Base-by-base conservation (phyloP, 2,113 vertebrate species). In the Oryzias melastigma region DNA sequence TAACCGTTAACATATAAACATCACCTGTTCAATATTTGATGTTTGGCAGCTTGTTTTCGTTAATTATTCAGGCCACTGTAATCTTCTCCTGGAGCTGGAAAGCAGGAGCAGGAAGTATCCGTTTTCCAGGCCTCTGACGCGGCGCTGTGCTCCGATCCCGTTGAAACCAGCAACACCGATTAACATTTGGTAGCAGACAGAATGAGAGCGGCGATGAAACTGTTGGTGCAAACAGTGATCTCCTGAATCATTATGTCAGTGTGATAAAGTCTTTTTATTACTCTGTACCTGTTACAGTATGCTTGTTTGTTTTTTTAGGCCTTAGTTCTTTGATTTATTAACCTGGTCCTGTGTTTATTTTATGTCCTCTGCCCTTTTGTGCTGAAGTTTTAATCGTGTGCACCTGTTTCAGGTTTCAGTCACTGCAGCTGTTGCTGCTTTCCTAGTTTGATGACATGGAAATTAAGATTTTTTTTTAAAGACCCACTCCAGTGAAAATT, bases 21-120 rank as follows among this genome's bases (percentile, higher is more conserved):
- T 88, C 71, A 80, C 80, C 84, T 81, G 75, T 75, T 90, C 75
- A 91, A 91, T 91, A 89, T 91, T 89, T 91, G 71, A 91, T 91
- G 83, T 68, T 82, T 82, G 82, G 79, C 85, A 84, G 86, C 88
- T 90, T 92, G 88, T 91, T 91, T 90, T 88, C 77, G 80, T 91
- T 85, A 91, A 92, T 91, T 90, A 91, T 90, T 91, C 80, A 91
- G 78, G 51, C 68, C 19, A 68, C 80, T 87, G 86, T 87, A 87
- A 89, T 85, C 74, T 89, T 80, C 82, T 80, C 85, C 80, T 71
- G 84, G 75, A 81, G 68, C 53, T 49, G 51, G 53, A 44, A 72
- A 73, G 59, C 73, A 41, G 64, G 74, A 65, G 55, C 69, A 74
- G 77, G 79, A 87, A 88, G 85, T 84, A 64, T 85, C 68, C 4